These are phyloP conservation scores for Oncorhynchus kisutch DNA, from an alignment of 2,113 vertebrate species.

Conservation along the genomic window DNA sequence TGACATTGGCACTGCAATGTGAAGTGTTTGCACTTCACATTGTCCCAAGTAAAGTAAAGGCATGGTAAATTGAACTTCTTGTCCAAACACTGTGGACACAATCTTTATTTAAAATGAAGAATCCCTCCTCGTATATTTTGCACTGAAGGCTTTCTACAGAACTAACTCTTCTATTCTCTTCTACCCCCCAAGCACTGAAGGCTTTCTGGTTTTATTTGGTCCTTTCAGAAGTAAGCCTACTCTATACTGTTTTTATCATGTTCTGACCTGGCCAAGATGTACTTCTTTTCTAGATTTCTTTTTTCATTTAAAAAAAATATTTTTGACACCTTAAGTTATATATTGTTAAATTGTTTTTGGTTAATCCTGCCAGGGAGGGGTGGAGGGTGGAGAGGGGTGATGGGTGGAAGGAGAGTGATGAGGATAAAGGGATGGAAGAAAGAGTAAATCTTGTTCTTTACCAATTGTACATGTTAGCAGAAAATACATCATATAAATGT, in stretches of 20 bases:
- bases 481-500: slow-evolving; percentile 42
- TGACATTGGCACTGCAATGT: background rate
- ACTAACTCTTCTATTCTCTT: slow-evolving; percentile 68
- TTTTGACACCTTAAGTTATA: slow-evolving; percentile 23
- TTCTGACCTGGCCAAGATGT: slow-evolving; percentile 37
- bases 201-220: slow-evolving; percentile 75
- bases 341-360: slow-evolving; percentile 29
- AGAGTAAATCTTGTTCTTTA: slow-evolving; percentile 59
- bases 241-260: slow-evolving; percentile 46
- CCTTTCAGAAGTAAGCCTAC: slow-evolving; percentile 66
- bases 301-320: background rate
- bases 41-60: background rate
- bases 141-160: slow-evolving; percentile 70
- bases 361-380: background rate
- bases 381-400: background rate
- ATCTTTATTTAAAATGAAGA: slow-evolving; percentile 46
- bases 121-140: slow-evolving; percentile 64
- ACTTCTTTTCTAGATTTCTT: slow-evolving; percentile 31
- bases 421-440: background rate
- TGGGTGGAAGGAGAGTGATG: slow-evolving; percentile 58
- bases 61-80: too few relatives aligned
- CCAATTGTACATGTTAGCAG: slow-evolving; percentile 67
- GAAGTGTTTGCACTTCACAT: background rate
- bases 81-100: slow-evolving; percentile 40
- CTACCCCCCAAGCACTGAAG: slow-evolving; percentile 77